phyloP scores from a whole-genome alignment of 2,888 invertebrate genomes.

The Cylindroiulus punctatus region DNA sequence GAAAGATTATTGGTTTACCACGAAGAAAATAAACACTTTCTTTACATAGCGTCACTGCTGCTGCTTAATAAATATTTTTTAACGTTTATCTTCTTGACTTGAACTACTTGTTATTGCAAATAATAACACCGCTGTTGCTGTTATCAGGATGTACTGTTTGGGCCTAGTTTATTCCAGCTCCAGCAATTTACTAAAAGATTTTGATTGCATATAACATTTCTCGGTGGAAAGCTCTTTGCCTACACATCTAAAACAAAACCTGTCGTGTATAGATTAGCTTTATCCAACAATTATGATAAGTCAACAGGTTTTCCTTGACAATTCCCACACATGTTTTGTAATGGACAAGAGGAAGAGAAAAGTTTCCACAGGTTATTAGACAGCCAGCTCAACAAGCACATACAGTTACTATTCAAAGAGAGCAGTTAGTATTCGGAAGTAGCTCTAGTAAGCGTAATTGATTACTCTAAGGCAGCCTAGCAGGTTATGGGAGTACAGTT shows the following conservation, averaged over 20 bases:
- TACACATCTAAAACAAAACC: neutral
- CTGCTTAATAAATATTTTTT: no score
- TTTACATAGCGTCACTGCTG: neutral
- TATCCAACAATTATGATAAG: neutral
- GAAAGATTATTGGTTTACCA: neutral
- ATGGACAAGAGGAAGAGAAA: slow-evolving; percentile 4
- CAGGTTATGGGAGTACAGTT: neutral
- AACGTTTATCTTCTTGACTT: no score
- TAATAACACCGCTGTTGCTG: no score
- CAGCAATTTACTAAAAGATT: neutral
- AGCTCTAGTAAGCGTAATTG: neutral
- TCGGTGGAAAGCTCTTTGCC: neutral
- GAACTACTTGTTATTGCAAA: no score
- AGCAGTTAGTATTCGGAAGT: neutral
- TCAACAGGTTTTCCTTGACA: neutral
- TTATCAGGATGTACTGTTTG: neutral
- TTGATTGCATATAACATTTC: neutral
- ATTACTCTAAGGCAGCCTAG: neutral
- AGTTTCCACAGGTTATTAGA: neutral
- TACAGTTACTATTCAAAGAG: neutral
- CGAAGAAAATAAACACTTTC: neutral
- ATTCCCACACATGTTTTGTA: neutral
- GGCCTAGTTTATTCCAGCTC: neutral
- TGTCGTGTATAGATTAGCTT: neutral
- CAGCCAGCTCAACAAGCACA: neutral